Base-by-base conservation (phyloP, 1,140 invertebrate genomes). In the Ctenoplectra terminalis region DNA sequence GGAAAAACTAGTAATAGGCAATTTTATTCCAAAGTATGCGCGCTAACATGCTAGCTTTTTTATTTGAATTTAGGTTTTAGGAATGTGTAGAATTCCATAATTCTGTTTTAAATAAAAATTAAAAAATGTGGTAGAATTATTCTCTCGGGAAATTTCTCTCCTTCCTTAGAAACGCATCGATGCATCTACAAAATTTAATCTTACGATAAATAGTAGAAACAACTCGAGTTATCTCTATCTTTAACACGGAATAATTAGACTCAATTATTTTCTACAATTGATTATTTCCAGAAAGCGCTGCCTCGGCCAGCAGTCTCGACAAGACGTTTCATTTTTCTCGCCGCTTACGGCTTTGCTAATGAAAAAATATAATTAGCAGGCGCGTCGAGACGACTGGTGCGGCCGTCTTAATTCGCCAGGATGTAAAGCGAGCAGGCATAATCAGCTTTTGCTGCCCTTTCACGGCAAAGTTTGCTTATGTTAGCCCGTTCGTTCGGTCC, bases 401-500 rank as follows among this genome's bases (percentile, higher is more conserved):
- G 31, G 60, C 23, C 69, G 73, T 74, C 75, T 85, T 86, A 85
- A 86, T 86, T 75, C 58, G 69, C 63, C 69, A 56, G 74, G 85
- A 67, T 70, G 82, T 84, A 85, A 84, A 78, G 76, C 64, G 75
- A 82, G 75, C 80, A 84, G 78, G 79, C 83, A 66, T 82, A 88
- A 85, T 86, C 87, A 86, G 87, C 84, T 80, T 77, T 70, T 70
- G 88, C 81, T 81, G 83, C 60, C 72, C 78, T 82, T 86, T 58
- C 85, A 75, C 70, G 60, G 84, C 61, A 54, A 89, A 88, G 89
- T 91, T 91, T 91, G 90, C 90, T 91, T 91, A 90, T 72, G 86
- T 87, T 91, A 87, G 82, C 63, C 81, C 81, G 86, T 78, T 82
- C 75, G 84, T 80, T 78, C 78, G 77, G 84, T 79, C 87, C 87